Evolutionary conservation across 2,797 vertebrate genomes (phyloP).

Genomic region (Melanotaenia maccullochi): DNA sequence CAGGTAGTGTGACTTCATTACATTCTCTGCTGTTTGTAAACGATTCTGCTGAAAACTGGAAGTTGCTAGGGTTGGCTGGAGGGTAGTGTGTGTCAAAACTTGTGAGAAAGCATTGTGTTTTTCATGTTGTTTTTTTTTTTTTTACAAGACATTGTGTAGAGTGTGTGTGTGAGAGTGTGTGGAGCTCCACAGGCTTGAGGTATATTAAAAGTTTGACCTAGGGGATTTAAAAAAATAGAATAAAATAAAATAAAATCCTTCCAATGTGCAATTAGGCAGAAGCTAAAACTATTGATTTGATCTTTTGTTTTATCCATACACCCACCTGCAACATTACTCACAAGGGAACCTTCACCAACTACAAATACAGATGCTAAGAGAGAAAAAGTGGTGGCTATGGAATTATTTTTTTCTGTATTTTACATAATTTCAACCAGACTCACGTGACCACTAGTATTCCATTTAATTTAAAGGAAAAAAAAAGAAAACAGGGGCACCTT

Average conservation of each 20-base stretch:
- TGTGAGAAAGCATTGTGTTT: slow-evolving; percentile 45
- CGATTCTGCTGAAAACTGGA: slow-evolving; percentile 69
- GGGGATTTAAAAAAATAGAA: slow-evolving; percentile 71
- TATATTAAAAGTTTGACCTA: slow-evolving; percentile 84
- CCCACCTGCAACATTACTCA: slow-evolving; percentile 76
- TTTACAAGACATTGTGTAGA: slow-evolving; percentile 61
- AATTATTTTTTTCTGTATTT: not conserved
- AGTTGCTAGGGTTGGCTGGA: slow-evolving; percentile 59
- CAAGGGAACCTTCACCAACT: slow-evolving; percentile 67
- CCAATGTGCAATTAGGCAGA: slow-evolving; percentile 75
- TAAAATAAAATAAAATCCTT: slow-evolving; percentile 26
- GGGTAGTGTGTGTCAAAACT: slow-evolving; percentile 46
- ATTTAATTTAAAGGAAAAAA: too few species aligned
- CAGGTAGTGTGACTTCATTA: slow-evolving; percentile 83
- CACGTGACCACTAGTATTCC: not conserved
- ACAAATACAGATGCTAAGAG: slow-evolving; percentile 52
- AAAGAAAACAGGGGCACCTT: not conserved
- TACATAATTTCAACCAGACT: not conserved
- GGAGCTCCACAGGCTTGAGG: slow-evolving; percentile 69
- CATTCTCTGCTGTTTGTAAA: slow-evolving; percentile 79
- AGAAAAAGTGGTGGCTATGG: slow-evolving; percentile 18
- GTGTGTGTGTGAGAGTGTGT: slow-evolving; percentile 56
- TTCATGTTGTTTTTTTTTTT: slow-evolving; percentile 31
- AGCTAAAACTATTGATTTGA: slow-evolving; percentile 81
- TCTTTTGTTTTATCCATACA: slow-evolving; percentile 77